Evolutionary conservation across 2,113 vertebrate genomes (phyloP).

Genomic region (Ailurus styani): DNA sequence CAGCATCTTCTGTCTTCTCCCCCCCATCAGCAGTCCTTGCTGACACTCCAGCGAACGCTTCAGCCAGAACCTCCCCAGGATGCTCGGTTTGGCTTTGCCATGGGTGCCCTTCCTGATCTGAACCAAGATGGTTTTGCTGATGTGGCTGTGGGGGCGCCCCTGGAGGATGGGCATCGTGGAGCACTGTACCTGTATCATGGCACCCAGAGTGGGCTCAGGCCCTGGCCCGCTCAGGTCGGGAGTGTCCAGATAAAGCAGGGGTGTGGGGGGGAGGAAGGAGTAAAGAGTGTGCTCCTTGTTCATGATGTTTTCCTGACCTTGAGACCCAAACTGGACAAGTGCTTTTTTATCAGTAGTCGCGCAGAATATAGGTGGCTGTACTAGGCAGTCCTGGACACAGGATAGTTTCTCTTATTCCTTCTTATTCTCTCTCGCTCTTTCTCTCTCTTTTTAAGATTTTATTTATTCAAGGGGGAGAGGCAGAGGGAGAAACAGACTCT

Average conservation of each 20-base stretch:
- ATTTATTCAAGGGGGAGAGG: not conserved
- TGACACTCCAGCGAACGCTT: conserved; percentile 86
- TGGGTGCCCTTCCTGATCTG: conserved; percentile 88
- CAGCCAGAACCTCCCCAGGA: conserved; percentile 86
- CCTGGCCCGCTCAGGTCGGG: conserved; percentile 60
- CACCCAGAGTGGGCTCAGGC: conserved; percentile 40
- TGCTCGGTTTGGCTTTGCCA: conserved; percentile 90
- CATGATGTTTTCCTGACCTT: not conserved
- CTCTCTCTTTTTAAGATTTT: not conserved
- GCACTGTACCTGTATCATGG: conserved; percentile 93
- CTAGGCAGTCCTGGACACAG: not conserved
- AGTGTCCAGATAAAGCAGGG: not conserved
- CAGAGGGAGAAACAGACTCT: not conserved
- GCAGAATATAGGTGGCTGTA: not conserved
- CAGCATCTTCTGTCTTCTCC: not conserved
- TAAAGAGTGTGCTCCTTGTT: not conserved
- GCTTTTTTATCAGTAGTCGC: not conserved
- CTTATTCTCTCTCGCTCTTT: not conserved
- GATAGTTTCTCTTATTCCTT: not conserved
- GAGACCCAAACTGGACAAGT: not conserved
- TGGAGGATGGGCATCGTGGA: conserved; percentile 93
- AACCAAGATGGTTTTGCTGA: conserved; percentile 91
- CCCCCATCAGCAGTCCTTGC: conserved; percentile 74
- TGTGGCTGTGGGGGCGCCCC: conserved; percentile 89
- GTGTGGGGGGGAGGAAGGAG: no score